Base-by-base conservation (phyloP, 2,113 vertebrate genomes). In the Erinaceus europaeus region DNA sequence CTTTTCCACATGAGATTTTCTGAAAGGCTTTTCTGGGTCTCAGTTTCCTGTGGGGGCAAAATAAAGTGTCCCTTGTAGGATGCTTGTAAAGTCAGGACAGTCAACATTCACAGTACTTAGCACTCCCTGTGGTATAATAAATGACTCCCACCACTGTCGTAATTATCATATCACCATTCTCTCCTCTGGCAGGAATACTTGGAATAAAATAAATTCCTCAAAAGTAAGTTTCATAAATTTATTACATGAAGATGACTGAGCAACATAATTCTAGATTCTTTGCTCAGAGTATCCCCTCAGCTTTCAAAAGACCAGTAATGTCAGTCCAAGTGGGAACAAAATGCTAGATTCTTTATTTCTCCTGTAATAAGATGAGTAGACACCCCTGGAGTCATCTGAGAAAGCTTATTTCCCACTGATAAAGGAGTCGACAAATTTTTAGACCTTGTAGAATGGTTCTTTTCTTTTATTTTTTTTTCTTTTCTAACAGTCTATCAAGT, bases 391-490 rank as follows among this genome's bases (percentile, higher is more conserved):
- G 61, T 67, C 50, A 40, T 32, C 61, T 6, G 2, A 69, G 32
- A 81, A 32, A 67, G 64, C 80, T 93, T 79, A 89, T 91, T 93
- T 91, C 65, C 42, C n/a, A 42, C 52, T 81, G 88, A 92, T 83
- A 86, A 27, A 88, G 44, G 42, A 68, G 88, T 84, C 0, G 3
- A 46, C 46, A 89, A 87, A 86, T 92, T 82, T 71, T 74, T 81
- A 93, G 91, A 87, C 88, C 84, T 91, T 89, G 50, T 75, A 71
- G 87, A 92, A 91, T 88, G 71, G 59, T 32, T 90, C 94, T 91
- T 84, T n/a, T n/a, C n/a, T n/a, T n/a, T n/a, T n/a, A n/a, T n/a
- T n/a, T n/a, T n/a, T n/a, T n/a, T n/a, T n/a, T n/a, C n/a, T n/a
- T n/a, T 86, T 88, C 80, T 73, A 91, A 52, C 73, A 72, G 57